Percentiles rank a stretch among this genome's conserved stretches.
Evolutionary conservation across 2,113 vertebrate species (phyloP).

Genomic region (Baryphthengus martii): DNA sequence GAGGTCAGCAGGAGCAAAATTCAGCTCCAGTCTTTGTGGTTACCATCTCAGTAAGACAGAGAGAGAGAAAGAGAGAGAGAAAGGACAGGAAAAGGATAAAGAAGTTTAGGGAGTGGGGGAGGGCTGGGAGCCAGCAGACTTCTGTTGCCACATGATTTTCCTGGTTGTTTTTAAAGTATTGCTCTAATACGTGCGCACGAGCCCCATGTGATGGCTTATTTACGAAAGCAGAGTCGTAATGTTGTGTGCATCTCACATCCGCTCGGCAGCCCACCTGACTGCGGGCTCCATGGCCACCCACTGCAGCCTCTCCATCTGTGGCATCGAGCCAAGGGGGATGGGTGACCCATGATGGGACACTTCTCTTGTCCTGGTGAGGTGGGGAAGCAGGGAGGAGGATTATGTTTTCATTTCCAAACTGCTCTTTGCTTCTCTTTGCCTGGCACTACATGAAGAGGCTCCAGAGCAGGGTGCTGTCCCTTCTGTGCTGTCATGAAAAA

Average conservation of each 20-base stretch:
- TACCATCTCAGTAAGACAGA: not conserved
- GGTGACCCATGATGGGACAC: not conserved
- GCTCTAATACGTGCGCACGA: not conserved
- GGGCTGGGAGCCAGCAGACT: not conserved
- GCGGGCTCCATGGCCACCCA: not conserved
- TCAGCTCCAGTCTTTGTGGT: not conserved
- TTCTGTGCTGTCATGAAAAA: not conserved
- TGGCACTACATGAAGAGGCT: not conserved
- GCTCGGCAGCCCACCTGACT: slow-evolving; percentile 35
- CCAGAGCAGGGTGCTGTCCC: not conserved
- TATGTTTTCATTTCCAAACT: not conserved
- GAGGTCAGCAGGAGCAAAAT: not conserved
- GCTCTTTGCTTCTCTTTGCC: not conserved
- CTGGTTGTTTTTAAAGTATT: slow-evolving; percentile 56
- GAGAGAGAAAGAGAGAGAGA: not conserved
- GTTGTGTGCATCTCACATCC: not conserved
- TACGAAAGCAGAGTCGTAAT: slow-evolving; percentile 54
- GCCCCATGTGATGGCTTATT: slow-evolving; percentile 68
- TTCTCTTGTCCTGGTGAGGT: not conserved
- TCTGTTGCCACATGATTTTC: slow-evolving; percentile 70
- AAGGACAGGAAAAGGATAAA: not conserved
- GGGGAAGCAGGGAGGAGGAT: not conserved
- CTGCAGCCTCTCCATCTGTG: not conserved
- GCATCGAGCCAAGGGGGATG: not conserved
- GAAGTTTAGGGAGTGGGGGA: not conserved